Conservation (phyloP, 2,797 vertebrate genomes). For the Sebastes alutus region DNA sequence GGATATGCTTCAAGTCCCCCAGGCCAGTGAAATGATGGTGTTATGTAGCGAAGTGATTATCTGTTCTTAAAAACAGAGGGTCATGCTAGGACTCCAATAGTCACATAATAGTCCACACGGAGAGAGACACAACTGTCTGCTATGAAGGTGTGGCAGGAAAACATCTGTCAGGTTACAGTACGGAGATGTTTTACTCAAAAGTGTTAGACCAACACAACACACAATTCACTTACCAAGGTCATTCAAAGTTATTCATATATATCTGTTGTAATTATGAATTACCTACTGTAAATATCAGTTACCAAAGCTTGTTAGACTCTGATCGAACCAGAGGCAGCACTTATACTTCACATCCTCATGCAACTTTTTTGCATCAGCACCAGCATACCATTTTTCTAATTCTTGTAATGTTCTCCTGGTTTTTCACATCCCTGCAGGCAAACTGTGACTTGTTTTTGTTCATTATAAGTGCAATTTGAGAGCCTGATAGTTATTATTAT, state of each 20-base stretch:
- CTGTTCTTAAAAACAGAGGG: slow-evolving; percentile 6
- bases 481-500: background rate
- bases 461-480: background rate
- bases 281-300: background rate
- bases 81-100: background rate
- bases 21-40: slow-evolving; percentile 3
- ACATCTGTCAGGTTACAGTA: background rate
- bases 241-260: background rate
- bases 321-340: background rate
- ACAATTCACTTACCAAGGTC: background rate
- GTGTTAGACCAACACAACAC: background rate
- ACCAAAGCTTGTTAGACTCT: background rate
- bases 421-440: background rate
- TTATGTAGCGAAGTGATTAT: slow-evolving; percentile 15
- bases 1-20: background rate
- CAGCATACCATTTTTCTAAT: background rate
- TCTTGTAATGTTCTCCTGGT: background rate
- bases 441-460: background rate
- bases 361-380: background rate
- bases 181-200: background rate
- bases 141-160: background rate
- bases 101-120: slow-evolving; percentile 10
- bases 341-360: background rate
- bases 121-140: background rate
- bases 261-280: background rate